Evolutionary conservation across 2,888 invertebrate species (phyloP).

Genomic region (Dascillus cervinus): DNA sequence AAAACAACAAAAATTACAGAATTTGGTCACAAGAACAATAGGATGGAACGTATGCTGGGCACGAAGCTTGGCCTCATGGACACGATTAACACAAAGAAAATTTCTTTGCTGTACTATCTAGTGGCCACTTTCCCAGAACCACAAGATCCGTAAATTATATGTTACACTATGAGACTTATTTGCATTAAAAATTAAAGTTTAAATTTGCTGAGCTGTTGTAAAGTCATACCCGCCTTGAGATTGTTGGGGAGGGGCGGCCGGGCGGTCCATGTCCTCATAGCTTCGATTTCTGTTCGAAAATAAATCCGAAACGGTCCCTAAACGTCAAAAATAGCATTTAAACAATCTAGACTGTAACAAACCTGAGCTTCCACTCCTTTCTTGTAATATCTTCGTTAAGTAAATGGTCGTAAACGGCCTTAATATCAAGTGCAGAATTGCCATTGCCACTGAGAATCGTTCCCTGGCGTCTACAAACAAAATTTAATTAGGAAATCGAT

Average conservation of each 20-base stretch:
- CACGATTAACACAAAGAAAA: too few relatives aligned
- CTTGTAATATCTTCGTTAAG: constrained; percentile 12
- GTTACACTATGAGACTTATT: too few relatives aligned
- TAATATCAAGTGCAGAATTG: constrained; percentile 11
- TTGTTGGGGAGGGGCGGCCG: constrained; percentile 2
- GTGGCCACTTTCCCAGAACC: too few relatives aligned
- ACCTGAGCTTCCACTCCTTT: constrained; percentile 4
- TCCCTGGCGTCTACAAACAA: constrained; percentile 10
- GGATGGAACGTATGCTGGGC: too few relatives aligned
- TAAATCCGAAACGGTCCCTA: constrained; percentile 9
- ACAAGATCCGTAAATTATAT: too few relatives aligned
- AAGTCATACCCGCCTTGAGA: constrained; percentile 12
- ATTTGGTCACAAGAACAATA: too few relatives aligned
- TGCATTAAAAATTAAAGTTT: too few relatives aligned
- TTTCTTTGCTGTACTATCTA: too few relatives aligned
- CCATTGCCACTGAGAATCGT: constrained; percentile 14
- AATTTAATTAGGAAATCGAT: not conserved
- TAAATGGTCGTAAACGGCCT: constrained; percentile 10
- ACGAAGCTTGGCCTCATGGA: too few relatives aligned
- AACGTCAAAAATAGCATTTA: not conserved
- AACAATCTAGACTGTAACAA: not conserved
- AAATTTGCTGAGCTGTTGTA: constrained; percentile 12
- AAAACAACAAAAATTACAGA: too few relatives aligned
- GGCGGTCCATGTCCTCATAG: constrained; percentile 16
- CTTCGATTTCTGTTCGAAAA: constrained; percentile 10